A percentile compares a stretch with the other conserved stretches of the same genome.
These are phyloP conservation scores for Cherax quadricarinatus DNA, from an alignment of 1,140 invertebrate genomes.

Conservation along the genomic window DNA sequence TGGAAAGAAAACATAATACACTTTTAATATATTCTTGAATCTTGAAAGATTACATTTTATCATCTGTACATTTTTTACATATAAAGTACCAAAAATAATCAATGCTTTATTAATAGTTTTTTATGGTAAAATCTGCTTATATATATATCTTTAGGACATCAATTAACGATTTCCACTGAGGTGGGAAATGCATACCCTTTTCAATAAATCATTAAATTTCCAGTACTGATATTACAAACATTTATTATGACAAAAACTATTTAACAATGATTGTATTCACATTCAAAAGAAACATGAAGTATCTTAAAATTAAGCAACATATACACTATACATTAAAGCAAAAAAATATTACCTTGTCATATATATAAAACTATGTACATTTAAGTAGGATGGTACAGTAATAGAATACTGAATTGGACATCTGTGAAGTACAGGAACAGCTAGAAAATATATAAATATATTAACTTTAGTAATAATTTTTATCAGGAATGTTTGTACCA, in stretches of 20 bases:
- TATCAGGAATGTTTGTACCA: background rate
- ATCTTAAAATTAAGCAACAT: background rate
- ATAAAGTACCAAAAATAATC: background rate
- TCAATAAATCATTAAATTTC: background rate
- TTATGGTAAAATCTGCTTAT: background rate
- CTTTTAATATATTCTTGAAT: background rate
- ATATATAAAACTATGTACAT: conserved; percentile 10
- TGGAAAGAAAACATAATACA: background rate
- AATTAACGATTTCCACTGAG: background rate
- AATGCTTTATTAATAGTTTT: background rate
- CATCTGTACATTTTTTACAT: background rate
- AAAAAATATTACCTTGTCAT: conserved; percentile 1
- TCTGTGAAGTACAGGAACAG: background rate
- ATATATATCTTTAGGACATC: background rate
- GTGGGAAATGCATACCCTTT: background rate
- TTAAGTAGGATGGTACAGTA: background rate
- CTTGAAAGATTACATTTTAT: background rate
- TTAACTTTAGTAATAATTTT: conserved; percentile 1
- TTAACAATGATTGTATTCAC: background rate
- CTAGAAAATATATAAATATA: conserved; percentile 18
- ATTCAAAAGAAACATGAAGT: background rate
- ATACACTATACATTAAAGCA: background rate
- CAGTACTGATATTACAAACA: background rate
- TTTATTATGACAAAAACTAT: background rate
- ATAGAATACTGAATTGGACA: background rate